Evolutionary conservation across 2,888 invertebrate genomes (phyloP), one percentile per base, ranked within the genome.

Genomic region (Eurytoma californica): DNA sequence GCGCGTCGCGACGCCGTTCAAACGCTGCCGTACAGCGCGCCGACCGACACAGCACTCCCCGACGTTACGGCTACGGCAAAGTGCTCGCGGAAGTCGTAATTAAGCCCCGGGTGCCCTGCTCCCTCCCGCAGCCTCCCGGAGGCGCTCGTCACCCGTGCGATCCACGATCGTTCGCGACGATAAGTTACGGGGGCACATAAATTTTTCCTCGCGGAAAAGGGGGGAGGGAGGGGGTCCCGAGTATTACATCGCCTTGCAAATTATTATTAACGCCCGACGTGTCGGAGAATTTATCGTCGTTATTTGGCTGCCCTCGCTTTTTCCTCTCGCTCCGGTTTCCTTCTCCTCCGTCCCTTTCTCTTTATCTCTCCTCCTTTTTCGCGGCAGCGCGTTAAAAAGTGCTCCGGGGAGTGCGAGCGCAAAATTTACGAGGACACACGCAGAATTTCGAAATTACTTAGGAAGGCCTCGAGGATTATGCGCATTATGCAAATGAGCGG

Each of bases 361-460:
- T 39, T 9, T 7, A 9, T 39, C 39, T 39, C 39, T 3, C 9
- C 9, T 9, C 39, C 9, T 30, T 30, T 30, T 30, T 9, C 53
- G 24, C 47, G 12, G 7, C 7, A 39, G n/a, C 39, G 39, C 60
- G 39, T 67, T 61, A 68, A 68, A 81, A 78, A 72, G 67, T 51
- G 55, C 55, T 51, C 30, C 39, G 58, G 49, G 55, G 30, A 24
- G 30, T 47, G 30, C 30, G 57, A 66, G 60, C 65, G 65, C 67
- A 73, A 69, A 69, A 79, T 81, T 79, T 79, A 81, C 77, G 79
- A 66, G 70, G 76, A 77, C 76, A 72, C 53, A 67, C 69, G 39
- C 57, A 57, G 76, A 81, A 81, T 81, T 81, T 77, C 73, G 79
- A 79, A 77, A 79, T 81, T 79, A 79, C 79, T 77, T 57, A 67